Evolutionary conservation across 2,113 vertebrate genomes (phyloP).

Genomic region (Sceloporus undulatus): DNA sequence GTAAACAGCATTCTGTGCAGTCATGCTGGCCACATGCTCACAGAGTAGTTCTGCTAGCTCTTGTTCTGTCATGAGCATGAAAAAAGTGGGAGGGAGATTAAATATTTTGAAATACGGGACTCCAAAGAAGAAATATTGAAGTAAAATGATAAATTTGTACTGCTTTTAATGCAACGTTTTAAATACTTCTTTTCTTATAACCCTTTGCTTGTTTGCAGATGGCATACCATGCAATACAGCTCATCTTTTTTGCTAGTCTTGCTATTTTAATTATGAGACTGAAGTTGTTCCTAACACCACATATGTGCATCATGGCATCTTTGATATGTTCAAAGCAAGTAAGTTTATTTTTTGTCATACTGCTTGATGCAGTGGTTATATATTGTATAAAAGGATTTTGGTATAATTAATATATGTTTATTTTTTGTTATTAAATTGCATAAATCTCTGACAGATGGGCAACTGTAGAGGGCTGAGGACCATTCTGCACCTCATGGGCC

Average conservation of each 20-base stretch:
- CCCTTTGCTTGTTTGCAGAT: slow-evolving; percentile 74
- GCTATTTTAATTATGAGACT: slow-evolving; percentile 91
- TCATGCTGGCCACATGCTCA: no score
- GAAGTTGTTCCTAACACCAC: slow-evolving; percentile 92
- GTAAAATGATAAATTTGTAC: not conserved
- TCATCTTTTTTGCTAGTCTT: slow-evolving; percentile 84
- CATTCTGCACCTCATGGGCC: no score
- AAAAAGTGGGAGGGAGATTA: no score
- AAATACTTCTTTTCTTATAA: not conserved
- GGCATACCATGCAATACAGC: slow-evolving; percentile 87
- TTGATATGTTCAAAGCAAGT: slow-evolving; percentile 88
- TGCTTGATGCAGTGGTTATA: not conserved
- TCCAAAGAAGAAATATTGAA: not conserved
- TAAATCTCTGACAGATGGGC: no score
- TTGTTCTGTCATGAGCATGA: no score
- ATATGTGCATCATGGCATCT: slow-evolving; percentile 93
- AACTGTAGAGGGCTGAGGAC: no score
- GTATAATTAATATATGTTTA: not conserved
- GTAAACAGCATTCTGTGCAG: no score
- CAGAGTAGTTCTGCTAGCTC: not conserved
- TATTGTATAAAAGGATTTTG: not conserved
- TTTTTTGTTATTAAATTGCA: no score
- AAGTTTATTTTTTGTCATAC: slow-evolving; percentile 35
- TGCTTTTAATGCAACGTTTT: not conserved
- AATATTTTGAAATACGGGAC: not conserved